Conservation (phyloP, 2,797 vertebrate genomes). For the Bovichtus diacanthus region DNA sequence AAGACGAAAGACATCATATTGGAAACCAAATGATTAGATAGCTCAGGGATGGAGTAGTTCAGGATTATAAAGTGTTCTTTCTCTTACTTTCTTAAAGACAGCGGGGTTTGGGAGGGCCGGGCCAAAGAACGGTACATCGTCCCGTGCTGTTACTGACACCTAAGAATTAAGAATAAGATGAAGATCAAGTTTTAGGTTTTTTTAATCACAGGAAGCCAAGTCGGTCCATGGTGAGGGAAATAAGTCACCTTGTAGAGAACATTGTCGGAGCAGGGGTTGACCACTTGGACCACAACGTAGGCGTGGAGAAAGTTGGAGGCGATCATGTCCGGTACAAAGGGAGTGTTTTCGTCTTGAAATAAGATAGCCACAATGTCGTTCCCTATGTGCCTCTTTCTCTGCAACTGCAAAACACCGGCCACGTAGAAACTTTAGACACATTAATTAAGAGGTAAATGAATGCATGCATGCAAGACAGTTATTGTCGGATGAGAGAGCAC, state of each 20-base stretch:
- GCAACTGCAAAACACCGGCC: constrained; percentile 85
- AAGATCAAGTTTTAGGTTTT: not conserved
- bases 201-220: constrained; percentile 29
- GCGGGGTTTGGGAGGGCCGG: constrained; percentile 93
- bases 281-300: constrained; percentile 94
- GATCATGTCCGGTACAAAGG: constrained; percentile 98
- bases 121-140: constrained; percentile 96
- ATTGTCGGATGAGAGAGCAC: not conserved
- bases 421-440: not conserved
- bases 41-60: accelerated
- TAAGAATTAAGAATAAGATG: constrained; percentile 55
- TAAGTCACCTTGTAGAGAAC: constrained; percentile 91
- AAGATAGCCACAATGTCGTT: constrained; percentile 97
- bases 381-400: constrained; percentile 97
- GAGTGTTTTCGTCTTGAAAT: constrained; percentile 97
- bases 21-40: not conserved
- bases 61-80: constrained; percentile 46
- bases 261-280: constrained; percentile 84
- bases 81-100: constrained; percentile 93
- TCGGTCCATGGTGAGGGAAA: not conserved
- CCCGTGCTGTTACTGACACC: constrained; percentile 95
- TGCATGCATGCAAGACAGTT: not conserved
- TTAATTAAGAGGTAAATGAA: not conserved
- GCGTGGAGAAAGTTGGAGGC: constrained; percentile 97
- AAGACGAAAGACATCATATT: not conserved